These are phyloP conservation scores for Drosophila lutescens DNA, from an alignment of 2,888 invertebrate genomes.

Conservation along the genomic window DNA sequence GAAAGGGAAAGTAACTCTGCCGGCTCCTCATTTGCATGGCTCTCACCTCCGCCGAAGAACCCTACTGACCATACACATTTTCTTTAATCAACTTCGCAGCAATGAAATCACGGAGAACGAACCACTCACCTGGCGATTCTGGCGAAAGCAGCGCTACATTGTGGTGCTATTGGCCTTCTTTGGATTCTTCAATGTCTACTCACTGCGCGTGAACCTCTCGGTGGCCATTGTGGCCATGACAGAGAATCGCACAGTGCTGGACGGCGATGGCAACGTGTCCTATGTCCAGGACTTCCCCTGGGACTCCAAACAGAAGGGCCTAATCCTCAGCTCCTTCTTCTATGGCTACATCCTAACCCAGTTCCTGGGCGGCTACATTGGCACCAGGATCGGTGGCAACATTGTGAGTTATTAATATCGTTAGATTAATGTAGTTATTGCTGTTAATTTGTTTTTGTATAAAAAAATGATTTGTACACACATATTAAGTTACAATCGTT, in stretches of 20 bases:
- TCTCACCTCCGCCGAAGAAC: constrained; percentile 6
- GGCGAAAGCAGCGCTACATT: constrained; percentile 90
- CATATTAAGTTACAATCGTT: too few relatives aligned
- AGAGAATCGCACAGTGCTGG: constrained; percentile 87
- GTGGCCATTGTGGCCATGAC: constrained; percentile 98
- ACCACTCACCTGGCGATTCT: constrained; percentile 88
- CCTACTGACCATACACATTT: neutral
- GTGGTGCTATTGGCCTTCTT: constrained; percentile 92
- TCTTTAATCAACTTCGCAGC: constrained; percentile 47
- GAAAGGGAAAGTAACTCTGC: constrained; percentile 59
- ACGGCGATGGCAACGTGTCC: constrained; percentile 87
- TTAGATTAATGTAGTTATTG: too few relatives aligned
- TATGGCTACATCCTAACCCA: constrained; percentile 95
- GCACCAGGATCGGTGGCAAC: constrained; percentile 93
- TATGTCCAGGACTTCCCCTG: constrained; percentile 92
- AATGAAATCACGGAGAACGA: constrained; percentile 79
- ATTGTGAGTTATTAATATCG: constrained; percentile 82
- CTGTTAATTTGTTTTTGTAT: too few relatives aligned
- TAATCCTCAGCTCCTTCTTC: constrained; percentile 94
- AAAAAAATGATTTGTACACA: too few relatives aligned
- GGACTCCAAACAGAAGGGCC: constrained; percentile 91
- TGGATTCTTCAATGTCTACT: constrained; percentile 93
- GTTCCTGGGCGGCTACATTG: constrained; percentile 92
- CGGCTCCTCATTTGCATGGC: constrained; percentile 33
- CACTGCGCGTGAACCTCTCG: constrained; percentile 93